Conservation (phyloP, 2,113 vertebrate species). For the Pomatorhinus ruficollis region DNA sequence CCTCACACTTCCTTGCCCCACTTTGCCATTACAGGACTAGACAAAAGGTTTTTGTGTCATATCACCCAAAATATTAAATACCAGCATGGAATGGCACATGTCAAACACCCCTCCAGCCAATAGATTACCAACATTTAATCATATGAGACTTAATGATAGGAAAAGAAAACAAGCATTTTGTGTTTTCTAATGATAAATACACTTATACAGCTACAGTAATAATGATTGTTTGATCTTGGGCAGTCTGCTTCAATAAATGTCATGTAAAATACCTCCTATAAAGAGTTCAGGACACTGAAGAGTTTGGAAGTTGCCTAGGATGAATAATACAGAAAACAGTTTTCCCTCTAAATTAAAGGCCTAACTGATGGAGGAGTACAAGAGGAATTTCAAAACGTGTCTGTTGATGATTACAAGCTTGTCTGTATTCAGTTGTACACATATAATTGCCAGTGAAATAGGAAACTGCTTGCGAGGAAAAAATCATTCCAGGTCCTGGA, state of each 20-base stretch:
- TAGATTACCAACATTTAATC: neutral
- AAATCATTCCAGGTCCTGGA: neutral
- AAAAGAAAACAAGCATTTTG: neutral
- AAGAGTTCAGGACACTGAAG: neutral
- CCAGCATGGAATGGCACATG: neutral
- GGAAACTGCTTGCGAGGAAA: fast-evolving
- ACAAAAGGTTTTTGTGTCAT: neutral
- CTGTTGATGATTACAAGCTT: neutral
- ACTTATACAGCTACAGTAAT: neutral
- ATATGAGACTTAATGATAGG: neutral
- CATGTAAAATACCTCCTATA: neutral
- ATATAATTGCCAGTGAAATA: neutral
- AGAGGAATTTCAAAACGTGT: neutral
- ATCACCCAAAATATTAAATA: neutral
- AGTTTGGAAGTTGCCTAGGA: neutral
- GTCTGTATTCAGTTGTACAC: neutral
- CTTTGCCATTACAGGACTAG: neutral
- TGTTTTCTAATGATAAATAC: neutral
- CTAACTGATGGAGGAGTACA: neutral
- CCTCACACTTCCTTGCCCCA: neutral
- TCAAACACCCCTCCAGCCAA: neutral
- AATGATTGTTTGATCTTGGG: neutral
- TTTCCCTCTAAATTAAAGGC: neutral
- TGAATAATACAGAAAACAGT: neutral
- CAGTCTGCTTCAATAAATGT: neutral